Conservation (phyloP, 1,140 invertebrate genomes). For the Neodiprion virginianus region DNA sequence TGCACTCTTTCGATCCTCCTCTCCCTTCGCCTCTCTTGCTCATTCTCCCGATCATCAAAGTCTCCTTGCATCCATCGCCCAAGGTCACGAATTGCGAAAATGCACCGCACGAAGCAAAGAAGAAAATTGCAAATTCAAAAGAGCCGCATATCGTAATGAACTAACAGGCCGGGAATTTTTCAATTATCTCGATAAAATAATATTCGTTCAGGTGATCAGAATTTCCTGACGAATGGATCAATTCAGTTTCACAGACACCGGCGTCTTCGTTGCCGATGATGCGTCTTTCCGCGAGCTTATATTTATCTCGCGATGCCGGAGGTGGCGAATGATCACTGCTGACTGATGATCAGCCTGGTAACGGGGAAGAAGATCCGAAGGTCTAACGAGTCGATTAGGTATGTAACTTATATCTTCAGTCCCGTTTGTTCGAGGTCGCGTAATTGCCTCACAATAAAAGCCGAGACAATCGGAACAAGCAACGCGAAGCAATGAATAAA, state of each 20-base stretch:
- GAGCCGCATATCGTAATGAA: too few relatives aligned
- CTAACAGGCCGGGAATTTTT: too few relatives aligned
- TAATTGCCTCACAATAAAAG: not conserved
- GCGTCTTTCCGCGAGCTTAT: too few relatives aligned
- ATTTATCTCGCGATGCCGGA: too few relatives aligned
- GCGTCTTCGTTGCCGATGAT: too few relatives aligned
- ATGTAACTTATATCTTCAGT: not conserved
- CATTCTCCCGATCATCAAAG: not conserved
- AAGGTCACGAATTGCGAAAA: conserved; percentile 1
- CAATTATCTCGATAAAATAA: too few relatives aligned
- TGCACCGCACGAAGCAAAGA: not conserved
- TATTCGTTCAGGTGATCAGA: too few relatives aligned
- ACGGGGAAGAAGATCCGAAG: not conserved
- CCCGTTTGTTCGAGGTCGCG: conserved; percentile 3
- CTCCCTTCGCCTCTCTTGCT: not conserved
- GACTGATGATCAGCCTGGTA: not conserved
- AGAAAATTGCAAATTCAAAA: too few relatives aligned
- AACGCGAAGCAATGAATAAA: not conserved
- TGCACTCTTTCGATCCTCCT: not conserved
- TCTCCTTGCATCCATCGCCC: not conserved
- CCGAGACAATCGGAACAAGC: too few relatives aligned
- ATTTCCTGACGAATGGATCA: too few relatives aligned
- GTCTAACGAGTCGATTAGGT: not conserved
- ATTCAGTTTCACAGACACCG: too few relatives aligned
- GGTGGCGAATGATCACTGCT: not conserved